A percentile compares a stretch with the other conserved stretches of the same genome.
Evolutionary conservation across 1,140 invertebrate species (phyloP).

Genomic region (Propsilocerus akamusi): DNA sequence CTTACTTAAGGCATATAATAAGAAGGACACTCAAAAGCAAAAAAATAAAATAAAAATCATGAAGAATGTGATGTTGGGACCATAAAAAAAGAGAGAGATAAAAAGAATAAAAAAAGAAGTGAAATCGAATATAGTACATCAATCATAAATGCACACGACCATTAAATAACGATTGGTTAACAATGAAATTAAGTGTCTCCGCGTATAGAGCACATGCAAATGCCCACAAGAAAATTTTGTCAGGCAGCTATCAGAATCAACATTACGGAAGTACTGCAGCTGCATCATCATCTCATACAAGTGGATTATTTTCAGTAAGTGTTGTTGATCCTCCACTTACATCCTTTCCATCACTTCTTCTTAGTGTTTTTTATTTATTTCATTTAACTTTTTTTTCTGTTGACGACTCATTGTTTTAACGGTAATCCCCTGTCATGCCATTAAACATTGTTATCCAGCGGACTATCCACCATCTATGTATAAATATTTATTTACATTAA

Average conservation of each 20-base stretch:
- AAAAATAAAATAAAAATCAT: background rate
- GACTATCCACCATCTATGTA: too few species aligned
- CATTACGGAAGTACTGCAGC: conserved; percentile 58
- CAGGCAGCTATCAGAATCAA: conserved; percentile 52
- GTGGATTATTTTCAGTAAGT: conserved; percentile 32
- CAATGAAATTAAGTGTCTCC: conserved; percentile 66
- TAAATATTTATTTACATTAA: too few species aligned
- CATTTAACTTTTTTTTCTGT: background rate
- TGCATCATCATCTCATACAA: conserved; percentile 29
- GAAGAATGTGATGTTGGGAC: too few species aligned
- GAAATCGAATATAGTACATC: background rate
- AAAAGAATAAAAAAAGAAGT: background rate
- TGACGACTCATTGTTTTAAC: conserved; percentile 1
- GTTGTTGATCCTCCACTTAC: conserved; percentile 9
- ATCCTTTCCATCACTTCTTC: too few species aligned
- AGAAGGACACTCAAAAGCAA: background rate
- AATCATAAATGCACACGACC: background rate
- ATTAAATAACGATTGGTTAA: conserved; percentile 7
- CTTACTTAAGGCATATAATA: too few species aligned
- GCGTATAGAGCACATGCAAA: conserved; percentile 65
- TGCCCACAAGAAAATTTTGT: conserved; percentile 64
- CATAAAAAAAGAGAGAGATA: background rate
- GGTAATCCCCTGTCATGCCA: background rate
- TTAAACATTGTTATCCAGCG: too few species aligned
- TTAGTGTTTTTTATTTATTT: too few species aligned